Conservation (phyloP, 2,888 invertebrate species). For the Sepiola atlantica region DNA sequence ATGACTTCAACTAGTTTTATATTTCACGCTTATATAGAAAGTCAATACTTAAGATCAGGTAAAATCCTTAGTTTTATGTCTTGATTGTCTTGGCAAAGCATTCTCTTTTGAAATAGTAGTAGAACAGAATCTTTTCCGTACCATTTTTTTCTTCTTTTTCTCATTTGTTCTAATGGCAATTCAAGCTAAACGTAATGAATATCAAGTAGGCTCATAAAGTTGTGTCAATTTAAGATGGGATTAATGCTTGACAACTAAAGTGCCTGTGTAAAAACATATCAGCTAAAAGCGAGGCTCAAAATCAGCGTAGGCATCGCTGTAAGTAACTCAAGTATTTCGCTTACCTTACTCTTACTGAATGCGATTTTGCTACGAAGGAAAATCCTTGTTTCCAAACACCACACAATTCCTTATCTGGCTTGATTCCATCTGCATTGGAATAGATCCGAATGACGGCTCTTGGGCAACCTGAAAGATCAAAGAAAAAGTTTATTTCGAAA, state of each 20-base stretch:
- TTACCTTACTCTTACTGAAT: slow-evolving; percentile 44
- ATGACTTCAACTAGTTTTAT: no score
- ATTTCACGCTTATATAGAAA: no score
- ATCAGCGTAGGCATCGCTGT: background rate
- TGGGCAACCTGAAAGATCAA: slow-evolving; percentile 62
- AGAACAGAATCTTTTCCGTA: no score
- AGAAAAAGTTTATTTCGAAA: background rate
- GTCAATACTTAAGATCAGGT: no score
- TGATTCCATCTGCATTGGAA: slow-evolving; percentile 52
- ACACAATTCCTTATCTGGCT: slow-evolving; percentile 65
- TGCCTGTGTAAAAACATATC: background rate
- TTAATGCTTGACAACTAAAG: background rate
- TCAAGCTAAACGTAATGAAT: background rate
- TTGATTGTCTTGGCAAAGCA: no score
- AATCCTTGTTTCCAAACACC: slow-evolving; percentile 53
- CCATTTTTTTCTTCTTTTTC: background rate
- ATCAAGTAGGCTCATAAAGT: background rate
- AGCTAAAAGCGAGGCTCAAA: background rate
- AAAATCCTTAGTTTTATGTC: no score
- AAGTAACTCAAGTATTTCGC: background rate
- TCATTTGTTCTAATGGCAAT: background rate
- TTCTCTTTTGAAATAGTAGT: no score
- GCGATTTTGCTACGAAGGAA: slow-evolving; percentile 38
- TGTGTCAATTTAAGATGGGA: background rate
- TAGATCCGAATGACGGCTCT: slow-evolving; percentile 69